Percentiles rank a stretch among this genome's conserved stretches.
Conservation (phyloP, 2,888 invertebrate species). For the Boloria euphrosyne region DNA sequence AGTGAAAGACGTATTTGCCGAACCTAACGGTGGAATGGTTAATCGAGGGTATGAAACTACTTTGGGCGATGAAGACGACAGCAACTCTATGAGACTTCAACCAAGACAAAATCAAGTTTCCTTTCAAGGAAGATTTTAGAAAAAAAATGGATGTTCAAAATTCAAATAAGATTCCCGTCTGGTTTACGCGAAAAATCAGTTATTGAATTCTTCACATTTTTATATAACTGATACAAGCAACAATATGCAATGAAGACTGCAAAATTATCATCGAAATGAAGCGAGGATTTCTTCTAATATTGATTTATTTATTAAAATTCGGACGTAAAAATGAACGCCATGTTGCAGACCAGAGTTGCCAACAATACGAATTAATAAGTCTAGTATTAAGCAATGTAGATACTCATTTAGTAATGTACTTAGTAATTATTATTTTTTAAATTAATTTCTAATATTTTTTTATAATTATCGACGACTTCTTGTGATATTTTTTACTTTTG, state of each 20-base stretch:
- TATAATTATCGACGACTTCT: constrained; percentile 51
- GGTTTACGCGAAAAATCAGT: background rate
- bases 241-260: no score
- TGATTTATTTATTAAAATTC: constrained; percentile 7
- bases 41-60: constrained; percentile 90
- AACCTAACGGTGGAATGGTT: constrained; percentile 86
- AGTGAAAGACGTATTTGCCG: constrained; percentile 90
- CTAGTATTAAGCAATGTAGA: constrained; percentile 53
- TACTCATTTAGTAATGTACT: constrained; percentile 54
- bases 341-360: constrained; percentile 50
- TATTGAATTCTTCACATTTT: background rate
- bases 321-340: background rate
- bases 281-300: background rate
- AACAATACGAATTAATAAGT: constrained; percentile 51
- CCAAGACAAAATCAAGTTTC: constrained; percentile 85
- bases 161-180: background rate
- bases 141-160: constrained; percentile 29
- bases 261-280: background rate
- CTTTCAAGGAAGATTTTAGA: constrained; percentile 76
- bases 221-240: no score
- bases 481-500: constrained; percentile 64
- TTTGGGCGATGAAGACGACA: constrained; percentile 85
- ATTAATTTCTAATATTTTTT: constrained; percentile 38
- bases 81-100: constrained; percentile 88
- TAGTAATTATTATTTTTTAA: constrained; percentile 42